Base-by-base conservation (phyloP, 2,888 invertebrate species). In the Linhomoeus sp. region DNA sequence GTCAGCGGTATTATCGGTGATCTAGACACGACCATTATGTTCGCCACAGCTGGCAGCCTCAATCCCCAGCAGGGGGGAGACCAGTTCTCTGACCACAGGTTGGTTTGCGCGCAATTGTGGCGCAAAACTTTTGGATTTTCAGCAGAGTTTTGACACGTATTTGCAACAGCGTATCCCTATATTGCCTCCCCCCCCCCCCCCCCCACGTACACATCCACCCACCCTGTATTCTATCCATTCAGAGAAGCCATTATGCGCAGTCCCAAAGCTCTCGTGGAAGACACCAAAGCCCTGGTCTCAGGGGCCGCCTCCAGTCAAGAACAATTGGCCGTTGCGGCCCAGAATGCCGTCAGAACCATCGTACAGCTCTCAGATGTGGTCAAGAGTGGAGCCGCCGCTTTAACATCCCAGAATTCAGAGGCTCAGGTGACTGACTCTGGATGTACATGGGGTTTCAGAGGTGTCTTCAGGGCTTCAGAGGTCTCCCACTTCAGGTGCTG, bases 21-120 rank as follows among this genome's bases (percentile, higher is more conserved):
- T 63, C 71, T 92, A 51, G 97, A 99, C 66, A 99, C 97, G 39
- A 94, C 94, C 44, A 94, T 97, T 53, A 82, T 99, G 78, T 99
- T 99, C 70, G 97, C 97, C 23, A 92, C 92, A 1, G 92, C 94
- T 1, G 97, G 81, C 63, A 94, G 94, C 0, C 75, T 99, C 17
- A 87, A 90, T 63, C 81, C 92, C 0, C 29, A 5, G 7, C 29
- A 29, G 29, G 86, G 33, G 19, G 40, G 17, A 17, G 54, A 52
- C 23, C 50, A 49, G 1, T 92, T 94, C 70, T 81, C 86, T 1
- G 87, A 90, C 69, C 90, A 92, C 67, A 65, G 70, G 64, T 67
- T 49, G 25, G 52, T 12, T 9, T 15, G n/a, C n/a, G n/a, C n/a
- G n/a, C n/a, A n/a, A n/a, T n/a, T n/a, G n/a, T n/a, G n/a, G n/a